These are phyloP conservation scores for Thymelicus acteon DNA, from an alignment of 2,888 invertebrate genomes.

Conservation along the genomic window DNA sequence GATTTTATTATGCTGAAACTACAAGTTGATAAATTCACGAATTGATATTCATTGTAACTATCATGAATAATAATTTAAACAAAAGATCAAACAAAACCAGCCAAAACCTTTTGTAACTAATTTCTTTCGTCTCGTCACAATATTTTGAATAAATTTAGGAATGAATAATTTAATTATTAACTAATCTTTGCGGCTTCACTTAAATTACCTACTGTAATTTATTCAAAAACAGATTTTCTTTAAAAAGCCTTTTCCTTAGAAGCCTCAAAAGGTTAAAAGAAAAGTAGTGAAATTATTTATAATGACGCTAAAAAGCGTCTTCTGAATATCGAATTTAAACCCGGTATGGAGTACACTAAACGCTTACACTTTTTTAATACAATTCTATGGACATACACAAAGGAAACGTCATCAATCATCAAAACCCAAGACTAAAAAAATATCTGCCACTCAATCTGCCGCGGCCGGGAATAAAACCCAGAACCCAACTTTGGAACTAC, in stretches of 20 bases:
- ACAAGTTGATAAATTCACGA: background rate
- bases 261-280: background rate
- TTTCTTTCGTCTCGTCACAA: background rate
- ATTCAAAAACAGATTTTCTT: background rate
- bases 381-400: no score
- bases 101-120: background rate
- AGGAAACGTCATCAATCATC: no score
- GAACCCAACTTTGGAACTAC: no score
- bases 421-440: no score
- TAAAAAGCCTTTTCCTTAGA: background rate
- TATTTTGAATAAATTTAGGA: background rate
- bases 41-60: background rate
- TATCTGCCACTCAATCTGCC: no score
- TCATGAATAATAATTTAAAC: background rate
- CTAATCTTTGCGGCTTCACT: background rate
- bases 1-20: background rate
- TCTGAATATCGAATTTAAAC: no score
- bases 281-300: no score
- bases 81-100: background rate
- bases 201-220: background rate
- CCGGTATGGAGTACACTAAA: no score
- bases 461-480: no score
- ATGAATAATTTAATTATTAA: slow-evolving; percentile 1
- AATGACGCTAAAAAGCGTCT: no score
- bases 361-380: no score